phyloP scores from a whole-genome alignment of 2,797 vertebrate species.

The Coranthus polyacanthus region DNA sequence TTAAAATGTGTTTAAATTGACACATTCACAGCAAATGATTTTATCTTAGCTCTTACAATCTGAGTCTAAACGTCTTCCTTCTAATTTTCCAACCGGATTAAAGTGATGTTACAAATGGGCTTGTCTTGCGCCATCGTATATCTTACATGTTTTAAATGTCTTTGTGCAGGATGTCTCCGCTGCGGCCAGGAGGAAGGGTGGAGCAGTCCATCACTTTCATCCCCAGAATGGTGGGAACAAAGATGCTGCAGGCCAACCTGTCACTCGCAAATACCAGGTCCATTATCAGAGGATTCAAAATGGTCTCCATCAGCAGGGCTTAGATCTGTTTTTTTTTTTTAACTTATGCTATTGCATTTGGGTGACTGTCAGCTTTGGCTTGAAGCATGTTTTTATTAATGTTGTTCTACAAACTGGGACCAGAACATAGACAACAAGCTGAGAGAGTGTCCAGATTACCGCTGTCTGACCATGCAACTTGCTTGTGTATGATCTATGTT shows the following conservation, averaged over 20 bases:
- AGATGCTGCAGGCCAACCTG: constrained; percentile 83
- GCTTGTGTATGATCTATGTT: too few relatives aligned
- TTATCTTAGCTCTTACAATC: not conserved
- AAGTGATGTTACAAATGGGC: too few relatives aligned
- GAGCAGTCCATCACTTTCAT: constrained; percentile 60
- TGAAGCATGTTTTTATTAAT: not conserved
- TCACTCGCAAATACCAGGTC: constrained; percentile 45
- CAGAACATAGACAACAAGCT: not conserved
- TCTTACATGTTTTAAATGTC: not conserved
- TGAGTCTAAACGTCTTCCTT: not conserved
- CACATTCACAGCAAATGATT: not conserved
- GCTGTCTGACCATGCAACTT: too few relatives aligned
- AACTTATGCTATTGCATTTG: not conserved
- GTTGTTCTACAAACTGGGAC: not conserved
- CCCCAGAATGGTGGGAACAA: constrained; percentile 73
- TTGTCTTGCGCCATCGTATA: not conserved
- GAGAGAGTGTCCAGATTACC: not conserved
- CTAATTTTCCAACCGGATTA: too few relatives aligned
- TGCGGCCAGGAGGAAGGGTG: constrained; percentile 65
- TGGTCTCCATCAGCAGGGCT: constrained; percentile 64
- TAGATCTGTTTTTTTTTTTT: constrained; percentile 25
- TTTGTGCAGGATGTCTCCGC: constrained; percentile 61
- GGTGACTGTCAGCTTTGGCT: not conserved
- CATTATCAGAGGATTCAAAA: constrained; percentile 78
- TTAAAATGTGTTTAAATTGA: not conserved